Percentiles rank a stretch among this genome's conserved stretches.
Evolutionary conservation across 2,797 vertebrate species (phyloP).

Genomic region (Chelon auratus): DNA sequence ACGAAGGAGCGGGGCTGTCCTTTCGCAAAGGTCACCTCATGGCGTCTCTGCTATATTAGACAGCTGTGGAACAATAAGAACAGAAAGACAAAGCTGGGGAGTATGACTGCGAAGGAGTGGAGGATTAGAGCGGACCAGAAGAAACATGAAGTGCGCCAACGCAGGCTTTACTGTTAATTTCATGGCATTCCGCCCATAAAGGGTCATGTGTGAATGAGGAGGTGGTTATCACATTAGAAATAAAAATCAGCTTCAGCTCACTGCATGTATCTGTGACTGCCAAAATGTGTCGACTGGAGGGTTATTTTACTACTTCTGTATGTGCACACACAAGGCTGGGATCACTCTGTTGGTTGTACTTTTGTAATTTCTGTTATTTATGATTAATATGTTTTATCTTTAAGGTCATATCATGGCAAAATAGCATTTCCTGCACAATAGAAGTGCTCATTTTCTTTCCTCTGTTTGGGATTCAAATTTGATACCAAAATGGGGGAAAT

Average conservation of each 20-base stretch:
- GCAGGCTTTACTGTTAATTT: conserved; percentile 16
- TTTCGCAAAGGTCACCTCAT: conserved; percentile 38
- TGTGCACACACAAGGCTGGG: too few species aligned
- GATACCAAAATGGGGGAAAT: too few species aligned
- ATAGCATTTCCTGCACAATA: too few species aligned
- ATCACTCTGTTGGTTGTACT: too few species aligned
- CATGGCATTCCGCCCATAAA: conserved; percentile 7
- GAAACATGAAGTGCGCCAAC: conserved; percentile 5
- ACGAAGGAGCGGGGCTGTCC: conserved; percentile 23
- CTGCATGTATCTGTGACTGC: background rate
- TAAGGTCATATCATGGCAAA: too few species aligned
- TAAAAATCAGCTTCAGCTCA: background rate
- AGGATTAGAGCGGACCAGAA: background rate
- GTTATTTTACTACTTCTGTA: too few species aligned
- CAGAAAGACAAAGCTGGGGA: background rate
- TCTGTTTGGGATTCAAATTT: too few species aligned
- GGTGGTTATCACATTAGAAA: background rate
- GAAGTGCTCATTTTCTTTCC: too few species aligned
- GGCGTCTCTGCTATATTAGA: conserved; percentile 18
- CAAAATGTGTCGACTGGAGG: too few species aligned
- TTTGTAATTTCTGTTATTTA: too few species aligned
- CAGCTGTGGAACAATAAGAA: background rate
- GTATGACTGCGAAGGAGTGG: background rate
- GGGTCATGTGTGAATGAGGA: conserved; percentile 9
- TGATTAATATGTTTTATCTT: too few species aligned